Evolutionary conservation across 2,888 invertebrate genomes (phyloP), one percentile per base, ranked within the genome.

Genomic region (Gymnoscelis rufifasciata): DNA sequence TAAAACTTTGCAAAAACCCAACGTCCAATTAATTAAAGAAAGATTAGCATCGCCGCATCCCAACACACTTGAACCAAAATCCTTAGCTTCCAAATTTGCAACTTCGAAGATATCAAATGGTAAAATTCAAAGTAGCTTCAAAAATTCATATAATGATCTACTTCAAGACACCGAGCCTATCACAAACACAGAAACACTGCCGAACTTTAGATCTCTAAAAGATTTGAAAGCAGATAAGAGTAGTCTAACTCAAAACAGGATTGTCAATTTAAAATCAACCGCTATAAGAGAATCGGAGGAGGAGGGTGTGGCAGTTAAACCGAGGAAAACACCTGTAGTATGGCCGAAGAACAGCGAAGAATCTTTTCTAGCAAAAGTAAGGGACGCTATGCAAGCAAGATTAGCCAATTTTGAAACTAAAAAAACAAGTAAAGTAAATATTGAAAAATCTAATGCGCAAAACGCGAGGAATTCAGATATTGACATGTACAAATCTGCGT

Each of bases 401-500:
- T 31, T 66, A 7, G 40, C 61, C 10, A 64, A 51, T 31, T 53
- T 53, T n/a, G 19, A 42, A 13, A 38, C 35, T n/a, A 33, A 15
- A 35, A 35, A 19, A 7, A 3, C 41, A 10, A 8, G 14, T 23
- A 46, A 42, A 23, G 23, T 33, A 35, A 11, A 11, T 35, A 35
- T 35, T 37, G 19, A 39, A 43, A 28, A 36, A 8, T 14, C 14
- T 42, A 12, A 36, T 19, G 11, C 14, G 28, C n/a, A 48, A 43
- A 26, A 68, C 36, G 38, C 7, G 1, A 8, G 46, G 33, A 27
- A 40, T 24, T 7, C n/a, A 27, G 47, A 31, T 26, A 28, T 33
- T 7, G 56, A 74, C 46, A 71, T 74, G 72, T 13, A 55, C 13
- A 62, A 60, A 37, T 64, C 75, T 3, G 67, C 73, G 0, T 68